These are phyloP conservation scores for Nannoperca australis DNA, from an alignment of 2,797 vertebrate genomes.

Conservation along the genomic window DNA sequence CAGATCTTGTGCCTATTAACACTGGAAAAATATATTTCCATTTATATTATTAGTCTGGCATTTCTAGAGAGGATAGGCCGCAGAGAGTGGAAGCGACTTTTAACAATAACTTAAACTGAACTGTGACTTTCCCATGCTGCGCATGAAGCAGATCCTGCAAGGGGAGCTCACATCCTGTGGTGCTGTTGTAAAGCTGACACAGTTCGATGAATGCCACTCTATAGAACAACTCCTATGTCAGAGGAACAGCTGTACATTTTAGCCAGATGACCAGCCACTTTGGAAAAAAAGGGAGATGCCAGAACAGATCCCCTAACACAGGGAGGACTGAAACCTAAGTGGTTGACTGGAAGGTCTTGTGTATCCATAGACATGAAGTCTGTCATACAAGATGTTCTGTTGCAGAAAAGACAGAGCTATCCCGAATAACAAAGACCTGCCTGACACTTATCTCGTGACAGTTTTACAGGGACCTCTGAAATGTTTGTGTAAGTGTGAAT, in stretches of 20 bases:
- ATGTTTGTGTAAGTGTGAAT: conserved; percentile 59
- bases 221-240: conserved; percentile 42
- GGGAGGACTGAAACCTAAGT: conserved; percentile 56
- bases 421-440: conserved; percentile 20
- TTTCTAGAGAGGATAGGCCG: conserved; percentile 32
- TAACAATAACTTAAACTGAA: conserved; percentile 64
- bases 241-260: conserved; percentile 69
- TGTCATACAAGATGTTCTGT: conserved; percentile 25
- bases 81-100: conserved; percentile 48
- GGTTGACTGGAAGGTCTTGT: conserved; percentile 53
- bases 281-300: conserved; percentile 26
- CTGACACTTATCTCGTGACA: conserved; percentile 46
- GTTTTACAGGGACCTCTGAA: conserved; percentile 48
- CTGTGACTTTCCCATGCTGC: conserved; percentile 55
- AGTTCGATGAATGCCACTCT: conserved; percentile 37
- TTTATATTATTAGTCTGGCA: conserved; percentile 51
- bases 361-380: conserved; percentile 19
- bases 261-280: conserved; percentile 46
- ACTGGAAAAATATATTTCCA: conserved; percentile 26
- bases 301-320: conserved; percentile 34
- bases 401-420: conserved; percentile 32
- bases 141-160: conserved; percentile 46
- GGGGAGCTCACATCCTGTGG: conserved; percentile 45
- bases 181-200: conserved; percentile 49
- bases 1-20: conserved; percentile 59